These are phyloP conservation scores for Microcebus tavaratra DNA, from an alignment of 2,113 vertebrate species.

Conservation along the genomic window DNA sequence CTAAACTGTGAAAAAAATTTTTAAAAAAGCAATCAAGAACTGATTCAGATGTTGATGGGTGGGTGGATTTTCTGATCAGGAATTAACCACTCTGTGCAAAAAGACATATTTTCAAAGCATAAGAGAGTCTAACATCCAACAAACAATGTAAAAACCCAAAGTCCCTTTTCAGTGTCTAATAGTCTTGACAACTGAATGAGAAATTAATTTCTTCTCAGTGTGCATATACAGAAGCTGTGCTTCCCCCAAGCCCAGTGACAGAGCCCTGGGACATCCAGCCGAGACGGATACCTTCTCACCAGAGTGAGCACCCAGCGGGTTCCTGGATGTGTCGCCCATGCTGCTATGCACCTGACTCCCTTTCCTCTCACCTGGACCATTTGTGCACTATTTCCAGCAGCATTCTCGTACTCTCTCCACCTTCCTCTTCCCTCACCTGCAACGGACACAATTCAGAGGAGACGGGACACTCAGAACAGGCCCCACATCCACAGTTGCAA, in stretches of 20 bases:
- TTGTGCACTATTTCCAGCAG: background rate
- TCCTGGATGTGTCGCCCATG: accelerated
- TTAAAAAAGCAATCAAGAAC: background rate
- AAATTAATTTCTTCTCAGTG: background rate
- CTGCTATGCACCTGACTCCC: background rate
- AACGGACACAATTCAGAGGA: background rate
- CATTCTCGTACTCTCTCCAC: background rate
- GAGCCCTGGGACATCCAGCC: background rate
- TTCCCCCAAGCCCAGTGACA: background rate
- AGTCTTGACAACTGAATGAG: background rate
- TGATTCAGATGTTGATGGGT: background rate
- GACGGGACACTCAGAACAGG: background rate
- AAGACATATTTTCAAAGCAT: constrained; percentile 41
- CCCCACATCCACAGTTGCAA: background rate
- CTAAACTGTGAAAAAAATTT: background rate
- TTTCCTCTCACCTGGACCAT: background rate
- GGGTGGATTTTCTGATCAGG: constrained; percentile 37
- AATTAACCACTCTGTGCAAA: constrained; percentile 19
- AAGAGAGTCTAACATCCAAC: background rate
- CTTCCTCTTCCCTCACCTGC: background rate
- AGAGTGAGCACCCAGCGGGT: background rate
- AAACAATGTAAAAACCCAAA: constrained; percentile 1
- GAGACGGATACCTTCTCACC: background rate
- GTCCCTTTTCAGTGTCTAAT: background rate
- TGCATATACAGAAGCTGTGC: background rate